A percentile compares a stretch with the other conserved stretches of the same genome.
phyloP scores from a whole-genome alignment of 2,888 invertebrate genomes.

The Drosophila macrospina region DNA sequence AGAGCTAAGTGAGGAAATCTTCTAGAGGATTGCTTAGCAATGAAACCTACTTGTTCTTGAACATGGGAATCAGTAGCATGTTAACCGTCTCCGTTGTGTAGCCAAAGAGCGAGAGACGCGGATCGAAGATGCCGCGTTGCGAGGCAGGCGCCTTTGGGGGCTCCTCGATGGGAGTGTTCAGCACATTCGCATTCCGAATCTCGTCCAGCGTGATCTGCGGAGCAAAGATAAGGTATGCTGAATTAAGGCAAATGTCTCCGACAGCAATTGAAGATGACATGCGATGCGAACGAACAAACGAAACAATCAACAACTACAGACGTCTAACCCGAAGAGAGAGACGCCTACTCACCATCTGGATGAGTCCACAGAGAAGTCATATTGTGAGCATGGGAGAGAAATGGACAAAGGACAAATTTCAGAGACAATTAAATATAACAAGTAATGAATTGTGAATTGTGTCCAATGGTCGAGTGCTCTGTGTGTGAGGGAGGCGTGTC shows the following conservation, averaged over 20 bases:
- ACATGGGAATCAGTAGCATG: conserved; percentile 97
- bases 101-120: conserved; percentile 94
- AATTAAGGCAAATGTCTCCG: no score
- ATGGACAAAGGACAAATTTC: conserved; percentile 17
- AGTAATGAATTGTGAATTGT: no score
- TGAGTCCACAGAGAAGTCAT: conserved; percentile 54
- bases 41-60: conserved; percentile 92
- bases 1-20: background rate
- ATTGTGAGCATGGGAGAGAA: conserved; percentile 58
- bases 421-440: conserved; percentile 12
- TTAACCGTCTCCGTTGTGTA: conserved; percentile 98
- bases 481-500: conserved; percentile 13
- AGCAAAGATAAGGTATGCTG: background rate
- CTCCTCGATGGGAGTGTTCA: conserved; percentile 65
- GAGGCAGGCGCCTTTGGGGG: conserved; percentile 74
- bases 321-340: conserved; percentile 26
- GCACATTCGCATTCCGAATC: conserved; percentile 88
- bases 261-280: conserved; percentile 21
- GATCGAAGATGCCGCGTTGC: conserved; percentile 89
- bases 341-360: conserved; percentile 77
- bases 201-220: conserved; percentile 93
- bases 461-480: conserved; percentile 25
- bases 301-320: conserved; percentile 34
- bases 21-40: background rate
- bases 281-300: conserved; percentile 33